Evolutionary conservation across 2,113 vertebrate genomes (phyloP).

Genomic region (Trachemys scripta): DNA sequence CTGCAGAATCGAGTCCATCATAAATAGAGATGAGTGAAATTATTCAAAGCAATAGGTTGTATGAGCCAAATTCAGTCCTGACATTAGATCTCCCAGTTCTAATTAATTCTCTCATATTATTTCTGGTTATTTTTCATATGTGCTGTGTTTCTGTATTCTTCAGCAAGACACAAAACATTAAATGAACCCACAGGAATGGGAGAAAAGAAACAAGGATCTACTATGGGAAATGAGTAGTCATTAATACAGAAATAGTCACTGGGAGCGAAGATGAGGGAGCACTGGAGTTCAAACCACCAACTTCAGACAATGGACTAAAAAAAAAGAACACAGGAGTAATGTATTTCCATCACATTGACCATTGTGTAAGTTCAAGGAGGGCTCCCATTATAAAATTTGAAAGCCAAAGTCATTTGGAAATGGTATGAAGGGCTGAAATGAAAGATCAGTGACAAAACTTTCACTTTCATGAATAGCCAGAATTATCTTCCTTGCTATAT

Average conservation of each 20-base stretch:
- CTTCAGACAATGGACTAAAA: not conserved
- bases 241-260: not conserved
- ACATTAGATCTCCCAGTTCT: not conserved
- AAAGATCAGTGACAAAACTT: not conserved
- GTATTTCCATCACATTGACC: not conserved
- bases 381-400: not conserved
- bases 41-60: not conserved
- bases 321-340: not conserved
- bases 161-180: not conserved
- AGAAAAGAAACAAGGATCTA: not conserved
- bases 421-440: not conserved
- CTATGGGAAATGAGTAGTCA: not conserved
- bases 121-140: not conserved
- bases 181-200: not conserved
- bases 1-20: too few species aligned
- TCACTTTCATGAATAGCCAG: not conserved
- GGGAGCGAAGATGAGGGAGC: not conserved
- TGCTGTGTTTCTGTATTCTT: not conserved
- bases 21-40: not conserved
- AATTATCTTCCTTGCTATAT: not conserved
- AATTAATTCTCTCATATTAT: not conserved
- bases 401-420: not conserved
- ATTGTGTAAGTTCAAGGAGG: not conserved
- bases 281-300: constrained; percentile 5
- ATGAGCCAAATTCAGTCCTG: not conserved